Evolutionary conservation across 2,797 vertebrate genomes (phyloP).

Genomic region (Antennarius maculatus): DNA sequence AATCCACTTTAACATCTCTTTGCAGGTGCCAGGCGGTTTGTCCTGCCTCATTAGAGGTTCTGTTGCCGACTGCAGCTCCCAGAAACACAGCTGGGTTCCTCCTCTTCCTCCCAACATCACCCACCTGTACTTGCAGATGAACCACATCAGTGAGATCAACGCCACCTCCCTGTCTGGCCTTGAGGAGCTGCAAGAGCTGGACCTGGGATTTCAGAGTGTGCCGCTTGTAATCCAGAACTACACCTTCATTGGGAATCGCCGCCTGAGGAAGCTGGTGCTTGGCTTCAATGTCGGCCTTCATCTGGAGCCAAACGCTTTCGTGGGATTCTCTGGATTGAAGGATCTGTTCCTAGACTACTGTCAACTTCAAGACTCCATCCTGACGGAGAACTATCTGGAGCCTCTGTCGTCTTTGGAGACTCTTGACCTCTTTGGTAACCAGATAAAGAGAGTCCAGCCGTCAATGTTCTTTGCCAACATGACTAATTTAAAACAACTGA

Average conservation of each 20-base stretch:
- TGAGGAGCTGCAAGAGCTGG: conserved; percentile 69
- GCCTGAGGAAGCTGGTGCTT: conserved; percentile 76
- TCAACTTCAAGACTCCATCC: conserved; percentile 70
- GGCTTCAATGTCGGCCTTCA: conserved; percentile 59
- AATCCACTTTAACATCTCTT: neutral
- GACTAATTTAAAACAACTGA: conserved; percentile 70
- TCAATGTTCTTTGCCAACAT: conserved; percentile 81
- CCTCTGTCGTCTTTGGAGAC: conserved; percentile 79
- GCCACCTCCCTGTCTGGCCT: conserved; percentile 77
- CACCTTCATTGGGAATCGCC: conserved; percentile 80
- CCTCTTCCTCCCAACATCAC: conserved; percentile 72
- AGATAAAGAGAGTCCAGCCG: conserved; percentile 76
- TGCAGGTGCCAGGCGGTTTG: conserved; percentile 49
- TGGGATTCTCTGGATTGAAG: conserved; percentile 72
- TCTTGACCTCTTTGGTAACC: conserved; percentile 79
- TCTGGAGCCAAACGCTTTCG: conserved; percentile 80
- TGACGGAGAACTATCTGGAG: conserved; percentile 79
- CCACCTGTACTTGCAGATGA: conserved; percentile 76
- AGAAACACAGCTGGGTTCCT: conserved; percentile 76
- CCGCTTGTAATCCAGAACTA: conserved; percentile 71
- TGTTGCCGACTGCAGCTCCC: conserved; percentile 55
- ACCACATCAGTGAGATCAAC: conserved; percentile 76
- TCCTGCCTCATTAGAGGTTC: conserved; percentile 53
- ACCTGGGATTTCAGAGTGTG: conserved; percentile 67
- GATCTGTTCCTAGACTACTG: conserved; percentile 76